Base-by-base conservation (phyloP, 1,140 invertebrate genomes). In the Fopius arisanus region DNA sequence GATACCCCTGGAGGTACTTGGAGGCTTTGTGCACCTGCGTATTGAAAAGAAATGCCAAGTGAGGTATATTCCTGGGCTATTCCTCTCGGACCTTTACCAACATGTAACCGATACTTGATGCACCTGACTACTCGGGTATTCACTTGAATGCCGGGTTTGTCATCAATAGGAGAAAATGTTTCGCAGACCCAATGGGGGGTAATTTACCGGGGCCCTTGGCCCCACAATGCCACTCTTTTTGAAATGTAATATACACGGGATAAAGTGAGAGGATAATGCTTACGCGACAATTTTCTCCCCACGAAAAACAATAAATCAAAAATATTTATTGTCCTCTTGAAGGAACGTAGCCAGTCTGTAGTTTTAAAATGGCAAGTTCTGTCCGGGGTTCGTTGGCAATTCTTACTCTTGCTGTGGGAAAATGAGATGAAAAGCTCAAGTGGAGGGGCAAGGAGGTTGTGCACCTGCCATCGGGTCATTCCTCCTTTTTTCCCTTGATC, bases 21-120 rank as follows among this genome's bases (percentile, higher is more conserved):
- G 54, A 10, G 54, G 54, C 23, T 59, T 59, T 59, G 14, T 59
- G 73, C 73, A 75, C 69, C 67, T 67, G 67, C 73, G 73, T 51
- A 26, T 72, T 59, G 21, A 59, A 59, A 59, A 59, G 54, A 59
- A 59, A 59, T 28, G 23, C 54, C 0, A 59, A 23, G 54, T 59
- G 54, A n/a, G 43, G 19, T 16, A 51, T 37, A 37, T n/a, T n/a
- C 33, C 1, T 59, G 23, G 23, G 26, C 54, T 74, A 66, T 73
- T 76, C 51, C 29, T 48, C 65, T 69, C 59, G 71, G 67, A 40
- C 66, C 63, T 68, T 59, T 76, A 75, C 71, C 69, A 75, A 72
- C 74, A 68, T 76, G 75, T 76, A 76, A 76, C 54, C 71, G 75
- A 76, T 76, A 76, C 71, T 67, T 73, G 75, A 48, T 67, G 51